Base-by-base conservation (phyloP, 2,113 vertebrate species). In the Pimephales promelas region DNA sequence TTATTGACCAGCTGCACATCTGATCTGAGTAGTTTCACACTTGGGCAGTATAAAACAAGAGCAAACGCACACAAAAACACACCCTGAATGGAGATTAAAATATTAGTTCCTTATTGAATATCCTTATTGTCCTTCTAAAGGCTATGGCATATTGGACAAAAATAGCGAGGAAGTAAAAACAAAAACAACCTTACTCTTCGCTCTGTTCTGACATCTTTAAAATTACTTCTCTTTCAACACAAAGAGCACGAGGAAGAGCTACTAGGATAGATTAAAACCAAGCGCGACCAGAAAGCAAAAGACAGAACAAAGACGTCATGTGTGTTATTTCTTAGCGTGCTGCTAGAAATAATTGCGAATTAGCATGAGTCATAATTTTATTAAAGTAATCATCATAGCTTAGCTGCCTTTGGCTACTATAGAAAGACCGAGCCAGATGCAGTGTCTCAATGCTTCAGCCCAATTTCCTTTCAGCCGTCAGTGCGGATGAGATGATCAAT, bases 1-100 rank as follows among this genome's bases (percentile, higher is more conserved):
- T 87, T 87, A 84, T 78, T 82, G 66, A 82, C 54, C 83, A 82
- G 83, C 86, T 82, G 83, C 52, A 43, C 26, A n/a, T n/a, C n/a
- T n/a, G n/a, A 64, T 80, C 40, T 28, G 61, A 80, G 66, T n/a
- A 64, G 5, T 1, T 8, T 54, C 45, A 74, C 72, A 52, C 18
- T 75, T 54, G 16, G 26, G 8, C 40, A 80, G 10, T 3, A 66
- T 45, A 80, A 49, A 49, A 78, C 20, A 49, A 31, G 16, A 49
- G n/a, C n/a, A 59, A 61, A 78, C 9, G 22, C 31, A 26, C 20
- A 77, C 7, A 26, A 75, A 74, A 31, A 52, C 34, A 3, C 16
- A 54, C 5, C 13, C 14, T 36, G 75, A 43, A 61, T 43, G 31
- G 20, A 43, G 56, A 77, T 77, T 34, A 40, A 40, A 57, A 77